Evolutionary conservation across 2,797 vertebrate species (phyloP), one percentile per base, ranked within the genome.

Genomic region (Ataeniobius toweri): DNA sequence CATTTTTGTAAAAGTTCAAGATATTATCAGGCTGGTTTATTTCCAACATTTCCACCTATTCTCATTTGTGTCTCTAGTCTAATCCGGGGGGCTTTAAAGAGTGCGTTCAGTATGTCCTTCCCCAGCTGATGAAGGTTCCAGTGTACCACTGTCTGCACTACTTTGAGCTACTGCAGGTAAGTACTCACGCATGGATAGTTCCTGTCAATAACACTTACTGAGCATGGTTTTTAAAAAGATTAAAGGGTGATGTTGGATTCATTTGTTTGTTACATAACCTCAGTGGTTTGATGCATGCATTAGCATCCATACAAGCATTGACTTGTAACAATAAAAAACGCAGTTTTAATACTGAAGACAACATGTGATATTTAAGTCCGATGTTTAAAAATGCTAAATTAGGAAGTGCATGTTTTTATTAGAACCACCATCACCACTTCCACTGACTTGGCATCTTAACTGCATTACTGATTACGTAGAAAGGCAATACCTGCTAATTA

Each of bases 141-240:
- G 97, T 99, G 68, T 98, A 99, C 89, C 98, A 99, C 86, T 99
- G 98, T 90, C 95, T 98, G 96, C 98, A 99, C 94, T 99, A 99
- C 93, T 99, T 99, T 88, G 98, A 99, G 84, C 94, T 99, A 74
- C 95, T 99, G 31, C 97, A 99, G 97, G 98, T 99, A 95, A 0
- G 78, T 74, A 12, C 13, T 2, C 13, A 70, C 70, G 22, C 1
- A 2, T 28, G 0, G 5, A 0, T 0, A 58, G 16, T 22, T 68
- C 0, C 20, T 36, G 28, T 53, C 55, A 39, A 39, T 28, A 39
- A 24, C 26, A 53, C 13, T 31, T 18, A 12, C 6, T 48, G 13
- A 70, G 46, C n/a, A 20, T 1, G 7, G 18, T 6, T 61, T 44
- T 24, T 24, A 1, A 41, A 44, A 12, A 5, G 0, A 31, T 53